These are phyloP conservation scores for Lepidochrysops patricia DNA, from an alignment of 2,888 invertebrate genomes.

Conservation along the genomic window DNA sequence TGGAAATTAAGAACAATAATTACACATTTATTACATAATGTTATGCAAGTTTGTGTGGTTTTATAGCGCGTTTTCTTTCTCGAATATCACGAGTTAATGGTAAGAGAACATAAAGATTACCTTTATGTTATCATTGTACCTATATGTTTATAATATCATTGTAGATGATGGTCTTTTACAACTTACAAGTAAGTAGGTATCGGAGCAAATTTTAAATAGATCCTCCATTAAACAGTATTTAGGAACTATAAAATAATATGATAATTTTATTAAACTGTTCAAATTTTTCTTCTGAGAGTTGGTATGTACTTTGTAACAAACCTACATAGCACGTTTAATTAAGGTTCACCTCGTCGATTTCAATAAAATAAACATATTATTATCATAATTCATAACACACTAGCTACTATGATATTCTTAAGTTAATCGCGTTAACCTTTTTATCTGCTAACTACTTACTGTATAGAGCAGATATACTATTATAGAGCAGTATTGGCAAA, in stretches of 20 bases:
- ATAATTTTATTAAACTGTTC: too few species aligned
- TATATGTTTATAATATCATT: too few species aligned
- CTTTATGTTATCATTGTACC: too few species aligned
- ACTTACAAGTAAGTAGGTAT: too few species aligned
- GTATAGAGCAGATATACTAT: too few species aligned
- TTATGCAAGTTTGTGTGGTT: not conserved
- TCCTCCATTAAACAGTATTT: too few species aligned
- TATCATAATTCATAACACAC: not conserved
- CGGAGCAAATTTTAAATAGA: too few species aligned
- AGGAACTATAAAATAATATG: too few species aligned
- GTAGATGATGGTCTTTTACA: too few species aligned
- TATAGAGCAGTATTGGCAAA: conserved; percentile 6
- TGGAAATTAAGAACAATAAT: not conserved
- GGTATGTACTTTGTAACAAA: too few species aligned
- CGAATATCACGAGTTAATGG: not conserved
- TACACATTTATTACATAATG: not conserved
- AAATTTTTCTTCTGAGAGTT: too few species aligned
- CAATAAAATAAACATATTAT: conserved; percentile 1
- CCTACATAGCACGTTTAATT: not conserved
- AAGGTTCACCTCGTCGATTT: conserved; percentile 5
- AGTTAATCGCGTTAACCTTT: conserved; percentile 11
- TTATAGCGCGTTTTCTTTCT: not conserved
- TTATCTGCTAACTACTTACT: conserved; percentile 9
- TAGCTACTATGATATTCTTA: not conserved
- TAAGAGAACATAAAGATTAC: too few species aligned